Base-by-base conservation (phyloP, 1,140 invertebrate species). In the Notospermus geniculatus region DNA sequence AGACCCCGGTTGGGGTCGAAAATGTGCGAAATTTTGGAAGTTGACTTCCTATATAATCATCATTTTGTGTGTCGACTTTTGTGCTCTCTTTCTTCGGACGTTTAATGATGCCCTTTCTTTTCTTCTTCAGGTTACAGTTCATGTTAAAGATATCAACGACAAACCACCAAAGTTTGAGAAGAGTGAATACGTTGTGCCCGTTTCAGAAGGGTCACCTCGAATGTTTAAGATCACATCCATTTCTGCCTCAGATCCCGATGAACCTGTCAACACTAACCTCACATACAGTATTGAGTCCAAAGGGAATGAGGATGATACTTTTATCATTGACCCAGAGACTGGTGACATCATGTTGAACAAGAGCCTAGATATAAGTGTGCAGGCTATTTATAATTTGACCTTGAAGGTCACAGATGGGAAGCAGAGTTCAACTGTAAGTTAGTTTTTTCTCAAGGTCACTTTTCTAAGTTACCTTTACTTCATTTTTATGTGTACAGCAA, bases 81-180 rank as follows among this genome's bases (percentile, higher is more conserved):
- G 32, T 7, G 5, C 32, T 36, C 15, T 36, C 32, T 36, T 36
- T 36, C 32, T 15, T 36, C 32, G 5, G 32, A 36, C 15, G 32
- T 36, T 36, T 4, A 36, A 36, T 36, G 15, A 36, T 36, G 4
- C 4, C 32, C 4, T 15, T 36, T 36, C 15, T 36, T 23, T 50
- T 50, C 25, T 27, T 9, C 4, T 50, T 50, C 46, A 50, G 46
- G 46, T 50, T 5, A 50, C 46, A 50, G 46, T 50, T n/a, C 4
- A 50, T 50, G 46, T n/a, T 9, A 50, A 50, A n/a, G 46, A 50
- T n/a, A 50, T 50, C 46, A 50, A 50, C 25, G 46, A 50, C 25
- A 19, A 50, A n/a, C 46, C 46, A 5, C 46, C 46, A 4, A 50
- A 50, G 25, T 50, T 50, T 50, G 46, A 50, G n/a, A 50, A 50